Conservation (phyloP, 2,888 invertebrate species). For the Morinoia aosen region DNA sequence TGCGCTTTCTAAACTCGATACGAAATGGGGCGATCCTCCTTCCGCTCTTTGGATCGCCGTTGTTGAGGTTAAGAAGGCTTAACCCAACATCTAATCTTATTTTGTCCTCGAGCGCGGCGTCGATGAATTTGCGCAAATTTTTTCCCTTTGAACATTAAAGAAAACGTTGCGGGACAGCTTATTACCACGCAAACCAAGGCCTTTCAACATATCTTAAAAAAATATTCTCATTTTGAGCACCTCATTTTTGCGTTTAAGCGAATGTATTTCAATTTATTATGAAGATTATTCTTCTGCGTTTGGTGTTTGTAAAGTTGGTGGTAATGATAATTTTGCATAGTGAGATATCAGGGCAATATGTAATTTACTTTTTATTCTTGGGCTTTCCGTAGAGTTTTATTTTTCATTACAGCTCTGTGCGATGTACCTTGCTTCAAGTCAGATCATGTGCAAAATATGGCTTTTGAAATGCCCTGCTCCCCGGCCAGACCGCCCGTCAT, state of each 20-base stretch:
- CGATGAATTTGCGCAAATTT: neutral
- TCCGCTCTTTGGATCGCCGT: too few relatives aligned
- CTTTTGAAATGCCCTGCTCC: neutral
- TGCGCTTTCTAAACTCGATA: too few relatives aligned
- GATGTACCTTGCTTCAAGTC: neutral
- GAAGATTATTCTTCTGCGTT: too few relatives aligned
- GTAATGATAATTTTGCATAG: too few relatives aligned
- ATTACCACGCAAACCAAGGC: neutral
- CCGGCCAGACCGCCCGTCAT: neutral
- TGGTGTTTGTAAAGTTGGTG: too few relatives aligned
- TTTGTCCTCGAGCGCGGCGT: neutral
- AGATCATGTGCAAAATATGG: neutral
- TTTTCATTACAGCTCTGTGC: neutral
- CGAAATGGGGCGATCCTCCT: too few relatives aligned
- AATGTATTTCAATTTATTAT: neutral
- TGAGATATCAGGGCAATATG: too few relatives aligned
- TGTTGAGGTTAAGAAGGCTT: too few relatives aligned
- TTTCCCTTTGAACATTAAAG: neutral
- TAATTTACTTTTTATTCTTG: too few relatives aligned
- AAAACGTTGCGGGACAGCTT: neutral
- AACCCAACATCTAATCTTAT: neutral
- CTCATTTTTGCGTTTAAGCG: neutral
- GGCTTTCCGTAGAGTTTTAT: too few relatives aligned
- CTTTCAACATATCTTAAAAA: neutral
- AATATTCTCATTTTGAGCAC: neutral